Evolutionary conservation across 2,888 invertebrate species (phyloP).

Genomic region (Tridacna gigas): DNA sequence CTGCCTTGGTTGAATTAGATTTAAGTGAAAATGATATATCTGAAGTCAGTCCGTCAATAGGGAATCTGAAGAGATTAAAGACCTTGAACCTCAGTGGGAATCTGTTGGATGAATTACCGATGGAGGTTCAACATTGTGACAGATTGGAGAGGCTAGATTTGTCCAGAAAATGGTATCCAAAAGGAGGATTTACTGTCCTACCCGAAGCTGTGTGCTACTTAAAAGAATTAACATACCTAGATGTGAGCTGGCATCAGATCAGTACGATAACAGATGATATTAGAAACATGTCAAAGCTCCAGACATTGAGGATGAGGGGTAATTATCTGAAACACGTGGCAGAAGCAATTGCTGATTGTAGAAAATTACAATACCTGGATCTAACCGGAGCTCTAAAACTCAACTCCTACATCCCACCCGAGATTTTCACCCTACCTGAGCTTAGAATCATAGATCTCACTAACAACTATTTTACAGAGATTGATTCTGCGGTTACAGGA

Average conservation of each 20-base stretch:
- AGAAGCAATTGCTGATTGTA: constrained; percentile 73
- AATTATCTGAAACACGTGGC: constrained; percentile 77
- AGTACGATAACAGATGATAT: constrained; percentile 77
- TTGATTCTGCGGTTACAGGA: constrained; percentile 74
- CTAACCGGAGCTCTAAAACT: constrained; percentile 78
- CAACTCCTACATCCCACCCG: constrained; percentile 74
- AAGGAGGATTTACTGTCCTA: constrained; percentile 72
- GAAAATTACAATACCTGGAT: constrained; percentile 72
- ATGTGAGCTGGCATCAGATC: constrained; percentile 80
- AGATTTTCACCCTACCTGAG: constrained; percentile 74
- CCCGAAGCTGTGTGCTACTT: constrained; percentile 75
- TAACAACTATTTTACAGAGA: constrained; percentile 79
- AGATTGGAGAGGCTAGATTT: constrained; percentile 75
- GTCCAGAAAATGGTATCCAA: constrained; percentile 80
- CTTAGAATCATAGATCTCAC: constrained; percentile 75
- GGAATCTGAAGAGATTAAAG: constrained; percentile 70
- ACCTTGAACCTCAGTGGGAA: constrained; percentile 76
- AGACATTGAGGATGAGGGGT: constrained; percentile 75
- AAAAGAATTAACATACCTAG: constrained; percentile 71
- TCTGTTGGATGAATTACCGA: constrained; percentile 71
- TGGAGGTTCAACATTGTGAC: constrained; percentile 72
- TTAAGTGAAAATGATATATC: constrained; percentile 76
- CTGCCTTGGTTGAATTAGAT: constrained; percentile 70
- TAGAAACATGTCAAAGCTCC: constrained; percentile 73
- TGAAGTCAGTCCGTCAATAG: constrained; percentile 69